Percentiles rank a stretch among this genome's conserved stretches.
phyloP scores from a whole-genome alignment of 2,797 vertebrate species.

The Labroides dimidiatus region DNA sequence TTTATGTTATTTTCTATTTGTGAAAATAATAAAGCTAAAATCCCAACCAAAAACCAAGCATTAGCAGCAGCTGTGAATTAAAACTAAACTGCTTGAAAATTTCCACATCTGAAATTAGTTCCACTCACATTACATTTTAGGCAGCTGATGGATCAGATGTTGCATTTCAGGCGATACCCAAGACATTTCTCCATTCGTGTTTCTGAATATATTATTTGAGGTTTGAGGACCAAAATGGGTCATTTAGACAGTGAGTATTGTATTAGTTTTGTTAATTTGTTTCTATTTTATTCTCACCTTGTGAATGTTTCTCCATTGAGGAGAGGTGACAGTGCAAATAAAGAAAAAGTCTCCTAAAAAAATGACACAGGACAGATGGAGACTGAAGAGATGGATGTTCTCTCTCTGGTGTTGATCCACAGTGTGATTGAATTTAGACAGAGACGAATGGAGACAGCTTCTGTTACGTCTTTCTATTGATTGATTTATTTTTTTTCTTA shows the following conservation, averaged over 20 bases:
- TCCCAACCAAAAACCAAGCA: background rate
- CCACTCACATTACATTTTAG: too few relatives aligned
- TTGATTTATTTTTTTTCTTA: conserved; percentile 47
- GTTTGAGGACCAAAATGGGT: background rate
- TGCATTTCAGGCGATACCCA: too few relatives aligned
- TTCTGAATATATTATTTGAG: too few relatives aligned
- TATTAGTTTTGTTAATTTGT: conserved; percentile 15
- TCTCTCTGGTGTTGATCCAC: conserved; percentile 30
- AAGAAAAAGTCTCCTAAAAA: conserved; percentile 11
- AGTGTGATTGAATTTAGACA: conserved; percentile 46
- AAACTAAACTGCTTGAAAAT: too few relatives aligned
- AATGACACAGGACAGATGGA: conserved; percentile 15
- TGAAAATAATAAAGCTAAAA: too few relatives aligned
- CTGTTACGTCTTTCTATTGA: conserved; percentile 33
- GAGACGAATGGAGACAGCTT: conserved; percentile 39
- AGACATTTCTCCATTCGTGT: too few relatives aligned
- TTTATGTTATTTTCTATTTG: too few relatives aligned
- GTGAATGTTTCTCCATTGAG: conserved; percentile 5
- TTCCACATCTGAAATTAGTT: too few relatives aligned
- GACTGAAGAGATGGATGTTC: conserved; percentile 31
- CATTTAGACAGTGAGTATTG: background rate
- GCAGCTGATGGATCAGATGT: too few relatives aligned
- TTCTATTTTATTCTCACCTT: background rate
- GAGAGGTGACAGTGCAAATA: conserved; percentile 49
- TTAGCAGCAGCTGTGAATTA: background rate